Evolutionary conservation across 2,113 vertebrate genomes (phyloP).

Genomic region (Hydrolagus affinis): DNA sequence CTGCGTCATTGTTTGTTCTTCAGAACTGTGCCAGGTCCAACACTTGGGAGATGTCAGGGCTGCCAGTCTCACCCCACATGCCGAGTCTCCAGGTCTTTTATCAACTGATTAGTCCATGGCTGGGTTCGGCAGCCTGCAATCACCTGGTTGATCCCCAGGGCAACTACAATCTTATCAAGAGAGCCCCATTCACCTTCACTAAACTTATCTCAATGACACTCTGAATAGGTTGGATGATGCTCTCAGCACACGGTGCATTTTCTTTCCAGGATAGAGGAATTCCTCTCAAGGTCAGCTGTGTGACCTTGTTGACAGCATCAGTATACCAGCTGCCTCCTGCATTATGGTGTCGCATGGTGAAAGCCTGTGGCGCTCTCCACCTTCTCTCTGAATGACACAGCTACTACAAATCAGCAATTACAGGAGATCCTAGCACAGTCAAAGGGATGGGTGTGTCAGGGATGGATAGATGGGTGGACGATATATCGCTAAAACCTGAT

Average conservation of each 20-base stretch:
- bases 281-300: neutral
- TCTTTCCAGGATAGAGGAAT: neutral
- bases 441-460: too few relatives aligned
- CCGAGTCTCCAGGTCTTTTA: neutral
- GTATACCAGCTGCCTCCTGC: neutral
- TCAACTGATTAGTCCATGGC: neutral
- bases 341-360: neutral
- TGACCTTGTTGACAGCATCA: neutral
- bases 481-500: too few relatives aligned
- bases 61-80: neutral
- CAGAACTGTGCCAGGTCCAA: neutral
- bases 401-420: too few relatives aligned
- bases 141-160: neutral
- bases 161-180: neutral
- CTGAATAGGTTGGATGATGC: conserved; percentile 5
- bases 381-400: too few relatives aligned
- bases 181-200: neutral
- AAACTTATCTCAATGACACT: neutral
- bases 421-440: too few relatives aligned
- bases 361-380: too few relatives aligned
- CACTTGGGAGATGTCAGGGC: neutral
- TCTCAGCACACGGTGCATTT: neutral
- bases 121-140: neutral
- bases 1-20: neutral
- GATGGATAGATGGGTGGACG: too few relatives aligned